phyloP scores from a whole-genome alignment of 2,797 vertebrate genomes.

The Lithobates sylvaticus region DNA sequence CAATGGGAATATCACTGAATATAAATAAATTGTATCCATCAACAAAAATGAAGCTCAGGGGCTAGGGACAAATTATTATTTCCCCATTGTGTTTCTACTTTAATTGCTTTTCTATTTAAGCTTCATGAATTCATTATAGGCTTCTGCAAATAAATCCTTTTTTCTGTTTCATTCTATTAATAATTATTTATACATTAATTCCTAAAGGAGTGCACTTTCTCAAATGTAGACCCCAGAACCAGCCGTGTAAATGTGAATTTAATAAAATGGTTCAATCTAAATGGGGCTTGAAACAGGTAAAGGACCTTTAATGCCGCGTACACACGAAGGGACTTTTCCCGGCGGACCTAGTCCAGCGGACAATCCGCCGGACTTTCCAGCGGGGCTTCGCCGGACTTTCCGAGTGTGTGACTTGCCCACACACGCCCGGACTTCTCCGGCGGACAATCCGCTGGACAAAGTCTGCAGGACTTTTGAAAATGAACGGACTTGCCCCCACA shows the following conservation, averaged over 20 bases:
- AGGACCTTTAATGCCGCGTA: too few species aligned
- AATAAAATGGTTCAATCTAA: neutral
- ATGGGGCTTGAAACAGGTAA: too few species aligned
- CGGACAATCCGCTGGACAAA: too few species aligned
- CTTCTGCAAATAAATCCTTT: neutral
- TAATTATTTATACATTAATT: neutral
- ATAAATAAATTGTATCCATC: conserved; percentile 29
- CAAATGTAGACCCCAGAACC: neutral
- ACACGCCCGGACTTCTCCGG: too few species aligned
- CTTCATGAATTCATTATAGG: neutral
- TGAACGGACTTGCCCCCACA: too few species aligned
- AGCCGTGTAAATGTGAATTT: neutral
- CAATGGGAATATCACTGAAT: conserved; percentile 16
- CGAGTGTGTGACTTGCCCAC: too few species aligned
- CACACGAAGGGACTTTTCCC: too few species aligned
- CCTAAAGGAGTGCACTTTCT: neutral
- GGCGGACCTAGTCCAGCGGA: too few species aligned
- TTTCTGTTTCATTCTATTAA: neutral
- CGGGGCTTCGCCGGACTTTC: too few species aligned
- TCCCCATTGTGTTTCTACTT: conserved; percentile 7
- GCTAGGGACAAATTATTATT: conserved; percentile 14
- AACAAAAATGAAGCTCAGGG: conserved; percentile 2
- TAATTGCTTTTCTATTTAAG: conserved; percentile 18
- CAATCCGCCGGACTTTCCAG: too few species aligned
- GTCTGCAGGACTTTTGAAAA: too few species aligned